Conservation (phyloP, 2,797 vertebrate genomes). For the Lates japonicus region DNA sequence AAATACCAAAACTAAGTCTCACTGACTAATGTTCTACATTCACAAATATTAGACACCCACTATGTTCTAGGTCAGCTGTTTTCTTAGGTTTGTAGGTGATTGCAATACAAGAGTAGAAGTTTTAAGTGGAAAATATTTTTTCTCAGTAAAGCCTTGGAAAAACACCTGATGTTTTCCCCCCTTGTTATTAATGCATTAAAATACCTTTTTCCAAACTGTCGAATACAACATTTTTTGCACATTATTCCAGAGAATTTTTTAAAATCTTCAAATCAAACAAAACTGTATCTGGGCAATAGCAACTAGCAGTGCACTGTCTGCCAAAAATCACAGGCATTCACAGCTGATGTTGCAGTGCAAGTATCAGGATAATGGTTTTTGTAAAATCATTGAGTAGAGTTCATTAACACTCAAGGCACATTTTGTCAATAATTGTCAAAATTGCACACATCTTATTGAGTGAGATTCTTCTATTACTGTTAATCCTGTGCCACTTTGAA, state of each 20-base stretch:
- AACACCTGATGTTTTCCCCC: slow-evolving; percentile 11
- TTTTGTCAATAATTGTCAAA: slow-evolving; percentile 74
- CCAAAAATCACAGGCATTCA: slow-evolving; percentile 33
- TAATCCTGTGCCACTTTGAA: slow-evolving; percentile 78
- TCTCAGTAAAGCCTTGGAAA: slow-evolving; percentile 15
- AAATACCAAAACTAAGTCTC: slow-evolving; percentile 44
- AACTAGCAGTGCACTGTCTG: slow-evolving; percentile 13
- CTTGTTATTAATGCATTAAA: slow-evolving; percentile 5
- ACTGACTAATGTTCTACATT: slow-evolving; percentile 38
- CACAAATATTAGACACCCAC: slow-evolving; percentile 54
- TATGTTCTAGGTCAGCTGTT: slow-evolving; percentile 51
- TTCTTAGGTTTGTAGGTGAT: slow-evolving; percentile 53
- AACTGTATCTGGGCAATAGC: slow-evolving; percentile 18
- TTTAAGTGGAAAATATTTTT: slow-evolving; percentile 55
- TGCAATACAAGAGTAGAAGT: slow-evolving; percentile 39
- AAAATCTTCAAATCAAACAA: slow-evolving; percentile 31
- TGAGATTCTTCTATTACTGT: slow-evolving; percentile 77
- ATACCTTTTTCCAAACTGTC: slow-evolving; percentile 2
- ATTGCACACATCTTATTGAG: slow-evolving; percentile 66
- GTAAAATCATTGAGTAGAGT: slow-evolving; percentile 64
- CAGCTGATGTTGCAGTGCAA: slow-evolving; percentile 37
- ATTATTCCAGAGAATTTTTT: slow-evolving; percentile 20
- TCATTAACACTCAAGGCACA: slow-evolving; percentile 73
- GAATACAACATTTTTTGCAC: slow-evolving; percentile 13
- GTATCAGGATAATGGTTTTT: slow-evolving; percentile 57